A percentile compares a stretch with the other conserved stretches of the same genome.
Conservation (phyloP, 2,113 vertebrate species). For the Acrocephalus arundinaceus region DNA sequence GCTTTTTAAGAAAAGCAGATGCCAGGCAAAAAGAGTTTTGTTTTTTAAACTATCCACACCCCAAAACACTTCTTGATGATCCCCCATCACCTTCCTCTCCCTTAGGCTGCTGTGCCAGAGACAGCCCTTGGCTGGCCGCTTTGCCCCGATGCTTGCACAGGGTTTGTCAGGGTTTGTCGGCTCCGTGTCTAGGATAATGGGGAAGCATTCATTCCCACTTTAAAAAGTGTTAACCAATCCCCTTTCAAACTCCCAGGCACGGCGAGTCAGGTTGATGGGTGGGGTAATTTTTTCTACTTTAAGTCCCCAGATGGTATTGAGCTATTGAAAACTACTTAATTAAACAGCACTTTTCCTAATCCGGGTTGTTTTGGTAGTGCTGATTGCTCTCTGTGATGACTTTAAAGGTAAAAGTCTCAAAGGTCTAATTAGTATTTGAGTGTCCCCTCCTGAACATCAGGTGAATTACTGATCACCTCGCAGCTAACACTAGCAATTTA, state of each 20-base stretch:
- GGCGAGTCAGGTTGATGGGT: background rate
- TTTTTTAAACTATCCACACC: background rate
- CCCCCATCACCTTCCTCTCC: background rate
- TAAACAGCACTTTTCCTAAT: background rate
- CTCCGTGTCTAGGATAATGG: background rate
- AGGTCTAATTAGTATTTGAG: background rate
- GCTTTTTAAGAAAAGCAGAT: background rate
- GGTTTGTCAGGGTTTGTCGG: background rate
- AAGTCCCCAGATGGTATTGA: background rate
- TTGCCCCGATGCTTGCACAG: background rate
- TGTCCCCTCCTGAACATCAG: background rate
- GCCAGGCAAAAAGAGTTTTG: background rate
- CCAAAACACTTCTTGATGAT: rapidly evolving
- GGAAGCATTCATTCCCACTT: background rate
- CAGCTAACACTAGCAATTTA: background rate
- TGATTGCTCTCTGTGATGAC: background rate
- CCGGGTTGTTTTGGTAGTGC: background rate
- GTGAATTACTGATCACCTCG: background rate
- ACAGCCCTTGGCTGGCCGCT: background rate
- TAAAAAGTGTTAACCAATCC: background rate
- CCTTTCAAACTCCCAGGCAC: background rate
- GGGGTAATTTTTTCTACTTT: background rate
- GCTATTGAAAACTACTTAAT: background rate
- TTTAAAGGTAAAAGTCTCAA: background rate
- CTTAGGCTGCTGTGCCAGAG: background rate